These are phyloP conservation scores for Tinea pellionella DNA, from an alignment of 2,888 invertebrate genomes.

Conservation along the genomic window DNA sequence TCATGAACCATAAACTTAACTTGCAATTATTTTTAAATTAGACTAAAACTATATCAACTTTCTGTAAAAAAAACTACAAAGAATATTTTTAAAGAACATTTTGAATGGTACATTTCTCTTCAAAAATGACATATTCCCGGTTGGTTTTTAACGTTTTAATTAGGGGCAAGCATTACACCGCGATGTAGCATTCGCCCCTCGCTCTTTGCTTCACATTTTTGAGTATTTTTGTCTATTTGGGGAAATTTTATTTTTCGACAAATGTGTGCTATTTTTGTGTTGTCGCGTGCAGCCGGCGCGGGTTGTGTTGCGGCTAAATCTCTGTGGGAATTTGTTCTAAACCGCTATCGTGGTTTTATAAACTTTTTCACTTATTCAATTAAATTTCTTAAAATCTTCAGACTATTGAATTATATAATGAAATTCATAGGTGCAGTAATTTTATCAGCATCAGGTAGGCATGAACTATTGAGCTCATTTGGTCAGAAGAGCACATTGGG, in stretches of 20 bases:
- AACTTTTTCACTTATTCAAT: not conserved
- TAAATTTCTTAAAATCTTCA: not conserved
- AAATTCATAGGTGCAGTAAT: no score
- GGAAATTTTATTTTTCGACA: slow-evolving; percentile 69
- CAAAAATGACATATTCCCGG: slow-evolving; percentile 67
- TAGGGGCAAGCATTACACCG: slow-evolving; percentile 69
- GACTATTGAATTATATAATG: no score
- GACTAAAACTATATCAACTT: not conserved
- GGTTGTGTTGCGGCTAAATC: slow-evolving; percentile 52
- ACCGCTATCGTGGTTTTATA: slow-evolving; percentile 22
- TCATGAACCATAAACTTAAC: not conserved
- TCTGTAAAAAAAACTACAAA: not conserved
- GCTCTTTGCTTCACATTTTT: slow-evolving; percentile 64
- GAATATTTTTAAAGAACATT: not conserved
- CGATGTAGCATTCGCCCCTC: slow-evolving; percentile 66
- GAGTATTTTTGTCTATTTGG: slow-evolving; percentile 69
- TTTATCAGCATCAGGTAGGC: no score
- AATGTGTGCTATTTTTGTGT: slow-evolving; percentile 60
- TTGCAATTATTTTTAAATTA: not conserved
- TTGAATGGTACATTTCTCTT: slow-evolving; percentile 67
- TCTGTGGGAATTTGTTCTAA: slow-evolving; percentile 61
- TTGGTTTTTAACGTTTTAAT: slow-evolving; percentile 70
- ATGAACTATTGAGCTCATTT: no score
- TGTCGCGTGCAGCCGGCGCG: slow-evolving; percentile 64
- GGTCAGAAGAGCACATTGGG: no score